Conservation (phyloP, 2,113 vertebrate species). For the Himantopus leucocephalus region DNA sequence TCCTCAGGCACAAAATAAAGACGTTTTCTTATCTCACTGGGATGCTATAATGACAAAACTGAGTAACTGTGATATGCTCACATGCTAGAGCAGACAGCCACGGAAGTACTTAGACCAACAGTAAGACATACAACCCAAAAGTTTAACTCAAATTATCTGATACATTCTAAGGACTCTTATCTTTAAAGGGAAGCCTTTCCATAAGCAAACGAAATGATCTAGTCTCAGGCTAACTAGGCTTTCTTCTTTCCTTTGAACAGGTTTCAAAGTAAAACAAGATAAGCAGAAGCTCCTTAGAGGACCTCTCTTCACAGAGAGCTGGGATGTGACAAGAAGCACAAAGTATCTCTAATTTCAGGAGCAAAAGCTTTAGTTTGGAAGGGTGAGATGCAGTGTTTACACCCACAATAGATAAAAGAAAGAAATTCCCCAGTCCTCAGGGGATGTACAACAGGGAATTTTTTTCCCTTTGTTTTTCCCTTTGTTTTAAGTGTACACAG, state of each 20-base stretch:
- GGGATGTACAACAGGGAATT: neutral
- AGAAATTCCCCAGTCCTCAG: constrained; percentile 11
- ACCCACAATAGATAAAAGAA: constrained; percentile 64
- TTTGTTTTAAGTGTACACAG: constrained; percentile 19
- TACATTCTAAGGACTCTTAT: constrained; percentile 50
- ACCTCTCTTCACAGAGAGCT: constrained; percentile 55
- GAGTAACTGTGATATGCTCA: constrained; percentile 34
- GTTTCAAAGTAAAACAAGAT: constrained; percentile 78
- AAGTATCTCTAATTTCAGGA: constrained; percentile 61
- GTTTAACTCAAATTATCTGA: constrained; percentile 61
- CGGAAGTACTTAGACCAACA: neutral
- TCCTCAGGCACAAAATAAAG: constrained; percentile 29
- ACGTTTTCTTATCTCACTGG: constrained; percentile 38
- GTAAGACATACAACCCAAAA: constrained; percentile 30
- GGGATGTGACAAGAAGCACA: constrained; percentile 56
- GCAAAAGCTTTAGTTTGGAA: constrained; percentile 49
- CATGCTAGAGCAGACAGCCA: neutral
- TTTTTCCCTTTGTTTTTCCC: neutral
- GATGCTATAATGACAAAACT: constrained; percentile 31
- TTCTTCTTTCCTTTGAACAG: constrained; percentile 71
- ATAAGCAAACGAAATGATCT: constrained; percentile 56
- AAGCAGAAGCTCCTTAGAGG: constrained; percentile 69
- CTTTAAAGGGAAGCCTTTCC: constrained; percentile 54
- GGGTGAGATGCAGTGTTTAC: constrained; percentile 40
- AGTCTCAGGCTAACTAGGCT: constrained; percentile 35